Evolutionary conservation across 2,888 invertebrate genomes (phyloP), one percentile per base, ranked within the genome.

Genomic region (Cheilosia impressa): DNA sequence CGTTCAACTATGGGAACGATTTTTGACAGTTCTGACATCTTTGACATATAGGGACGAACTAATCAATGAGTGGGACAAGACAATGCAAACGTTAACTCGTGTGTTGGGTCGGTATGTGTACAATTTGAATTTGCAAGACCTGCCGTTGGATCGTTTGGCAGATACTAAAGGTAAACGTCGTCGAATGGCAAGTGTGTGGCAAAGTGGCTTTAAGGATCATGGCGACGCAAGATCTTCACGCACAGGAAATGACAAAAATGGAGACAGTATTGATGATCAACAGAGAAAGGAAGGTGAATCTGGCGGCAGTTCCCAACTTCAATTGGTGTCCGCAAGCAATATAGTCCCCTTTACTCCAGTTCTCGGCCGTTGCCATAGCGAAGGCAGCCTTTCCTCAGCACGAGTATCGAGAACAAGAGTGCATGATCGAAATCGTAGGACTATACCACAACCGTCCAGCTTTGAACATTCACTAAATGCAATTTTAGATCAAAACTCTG

Each of bases 61-160:
- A 13, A 96, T 99, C 85, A 96, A 96, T 87, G 98, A 99, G 91
- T 99, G 98, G 98, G 97, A 97, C 95, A 98, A 98, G 95, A 98
- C 98, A n/a, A 95, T 99, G 95, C 98, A 98, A 91, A 99, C 98
- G 0, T 92, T 99, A 88, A 99, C 99, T 0, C 94, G 98, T 85
- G 98, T 99, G 45, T 93, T 99, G 77, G 98, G 98, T 0, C 95
- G 98, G 19, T 98, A 99, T 91, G 98, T 99, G 24, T 99, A 99
- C 91, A 96, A 96, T 88, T 93, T 99, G 87, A 99, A 99, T 93
- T 93, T 99, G 87, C 96, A 96, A 62, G 98, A 98, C 92, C 93
- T 97, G 66, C 97, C 96, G 2, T 91, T 97, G 84, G 97, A 97
- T 89, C 93, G 96, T 43, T 93, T 97, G 58, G 96, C 95, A 55